Evolutionary conservation across 2,888 invertebrate species (phyloP), one percentile per base, ranked within the genome.

Genomic region (Lamellibrachia columna): DNA sequence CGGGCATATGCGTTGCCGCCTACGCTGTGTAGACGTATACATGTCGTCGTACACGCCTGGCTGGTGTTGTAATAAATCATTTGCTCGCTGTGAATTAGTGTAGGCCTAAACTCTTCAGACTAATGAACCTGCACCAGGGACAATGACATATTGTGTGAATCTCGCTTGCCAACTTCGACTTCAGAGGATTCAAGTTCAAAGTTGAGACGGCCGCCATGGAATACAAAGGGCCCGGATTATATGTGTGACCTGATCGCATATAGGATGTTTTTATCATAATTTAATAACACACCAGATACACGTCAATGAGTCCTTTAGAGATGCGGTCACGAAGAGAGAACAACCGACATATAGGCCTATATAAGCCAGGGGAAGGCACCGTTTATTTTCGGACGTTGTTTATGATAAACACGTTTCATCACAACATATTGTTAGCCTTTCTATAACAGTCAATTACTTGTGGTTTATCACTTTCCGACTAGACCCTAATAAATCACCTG

Each of bases 371-470:
- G n/a, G 22, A 3, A 40, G 22, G 75, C 6, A 75, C 75, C 75
- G 75, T 75, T 22, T 75, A 75, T 75, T 75, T 75, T 22, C n/a
- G 75, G 15, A 75, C 22, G 75, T 75, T 75, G 22, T 75, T 75
- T 75, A 22, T 75, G 75, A 75, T 75, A 75, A 75, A 75, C 75
- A 75, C 75, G 75, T 75, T 22, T 75, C 75, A 75, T 75, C 75
- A 75, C n/a, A 75, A 75, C 75, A 75, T 75, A 75, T 75, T 75
- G 75, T 75, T 75, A 75, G 75, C 75, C 75, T 75, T 75, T 75
- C 75, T 75, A 75, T 22, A 75, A 75, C 75, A 75, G 22, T n/a
- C 75, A 75, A 75, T 75, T 75, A 75, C n/a, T 75, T 75, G 75
- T n/a, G 75, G 75, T 75, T 75, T 75, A 75, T 75, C 75, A 75